These are phyloP conservation scores for Alethe castanea DNA, from an alignment of 2,113 vertebrate species.

Conservation along the genomic window DNA sequence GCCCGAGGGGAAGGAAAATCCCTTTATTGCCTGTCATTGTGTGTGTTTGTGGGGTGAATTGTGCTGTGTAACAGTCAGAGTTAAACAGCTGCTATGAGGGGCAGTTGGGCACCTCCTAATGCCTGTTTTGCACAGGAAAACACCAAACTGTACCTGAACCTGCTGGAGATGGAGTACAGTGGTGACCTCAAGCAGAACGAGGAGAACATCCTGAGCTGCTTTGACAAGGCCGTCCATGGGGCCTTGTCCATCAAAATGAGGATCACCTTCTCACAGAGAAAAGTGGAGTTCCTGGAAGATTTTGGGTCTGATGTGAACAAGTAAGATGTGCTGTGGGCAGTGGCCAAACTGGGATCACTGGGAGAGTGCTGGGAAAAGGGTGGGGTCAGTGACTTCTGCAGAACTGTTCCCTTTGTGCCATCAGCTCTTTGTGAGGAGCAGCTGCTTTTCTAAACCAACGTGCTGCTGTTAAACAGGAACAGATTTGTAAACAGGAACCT, in stretches of 20 bases:
- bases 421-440: background rate
- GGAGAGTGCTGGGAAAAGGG: background rate
- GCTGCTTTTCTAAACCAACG: background rate
- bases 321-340: conserved; percentile 69
- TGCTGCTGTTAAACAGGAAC: background rate
- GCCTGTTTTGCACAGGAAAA: conserved; percentile 75
- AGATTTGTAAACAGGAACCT: background rate
- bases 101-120: background rate
- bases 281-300: conserved; percentile 98
- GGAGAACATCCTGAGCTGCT: conserved; percentile 88
- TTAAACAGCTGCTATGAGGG: rapidly evolving
- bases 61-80: background rate
- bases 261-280: conserved; percentile 92
- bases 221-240: conserved; percentile 88
- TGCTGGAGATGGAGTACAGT: conserved; percentile 94
- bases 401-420: background rate
- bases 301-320: conserved; percentile 94
- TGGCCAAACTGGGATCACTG: background rate
- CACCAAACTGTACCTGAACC: conserved; percentile 92
- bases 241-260: conserved; percentile 85
- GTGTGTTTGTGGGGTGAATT: rapidly evolving
- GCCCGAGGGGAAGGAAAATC: background rate
- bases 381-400: background rate
- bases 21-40: background rate
- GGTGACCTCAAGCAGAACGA: conserved; percentile 91